These are phyloP conservation scores for Dorcus parallelipipedus DNA, from an alignment of 2,888 invertebrate genomes.

Conservation along the genomic window DNA sequence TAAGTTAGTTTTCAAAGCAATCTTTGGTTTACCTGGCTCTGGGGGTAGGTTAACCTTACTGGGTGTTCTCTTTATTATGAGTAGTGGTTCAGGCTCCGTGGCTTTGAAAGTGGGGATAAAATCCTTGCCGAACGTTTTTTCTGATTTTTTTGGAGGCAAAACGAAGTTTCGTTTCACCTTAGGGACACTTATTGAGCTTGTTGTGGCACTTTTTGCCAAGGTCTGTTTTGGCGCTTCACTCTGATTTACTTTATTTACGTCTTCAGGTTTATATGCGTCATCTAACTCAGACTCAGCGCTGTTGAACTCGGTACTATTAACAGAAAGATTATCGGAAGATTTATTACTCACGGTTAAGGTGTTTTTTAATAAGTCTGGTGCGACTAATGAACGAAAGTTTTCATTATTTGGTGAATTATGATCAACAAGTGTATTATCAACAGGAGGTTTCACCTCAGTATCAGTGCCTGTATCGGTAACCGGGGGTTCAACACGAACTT, in stretches of 20 bases:
- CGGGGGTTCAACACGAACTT: slow-evolving; percentile 64
- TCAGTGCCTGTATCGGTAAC: slow-evolving; percentile 62
- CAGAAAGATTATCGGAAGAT: slow-evolving; percentile 39
- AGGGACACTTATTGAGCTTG: slow-evolving; percentile 12
- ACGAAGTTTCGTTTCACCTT: slow-evolving; percentile 38
- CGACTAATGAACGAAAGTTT: background rate
- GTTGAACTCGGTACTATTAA: slow-evolving; percentile 41
- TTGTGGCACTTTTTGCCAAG: slow-evolving; percentile 20
- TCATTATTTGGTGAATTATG: background rate
- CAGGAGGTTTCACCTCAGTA: slow-evolving; percentile 61
- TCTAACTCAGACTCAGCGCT: slow-evolving; percentile 45
- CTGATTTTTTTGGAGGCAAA: slow-evolving; percentile 37
- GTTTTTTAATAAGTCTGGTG: slow-evolving; percentile 19
- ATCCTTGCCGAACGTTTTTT: slow-evolving; percentile 41
- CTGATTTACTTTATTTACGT: slow-evolving; percentile 6
- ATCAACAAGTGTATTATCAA: slow-evolving; percentile 10
- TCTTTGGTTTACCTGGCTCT: slow-evolving; percentile 46
- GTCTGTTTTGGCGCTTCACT: background rate
- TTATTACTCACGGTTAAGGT: slow-evolving; percentile 25
- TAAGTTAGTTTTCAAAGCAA: slow-evolving; percentile 40
- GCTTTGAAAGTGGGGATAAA: slow-evolving; percentile 38
- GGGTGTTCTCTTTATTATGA: slow-evolving; percentile 48
- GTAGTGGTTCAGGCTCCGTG: slow-evolving; percentile 40
- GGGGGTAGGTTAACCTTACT: slow-evolving; percentile 46
- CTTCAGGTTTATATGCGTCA: slow-evolving; percentile 23